Base-by-base conservation (phyloP, 92 coral and sea anemone genomes). In the Porites divaricata region DNA sequence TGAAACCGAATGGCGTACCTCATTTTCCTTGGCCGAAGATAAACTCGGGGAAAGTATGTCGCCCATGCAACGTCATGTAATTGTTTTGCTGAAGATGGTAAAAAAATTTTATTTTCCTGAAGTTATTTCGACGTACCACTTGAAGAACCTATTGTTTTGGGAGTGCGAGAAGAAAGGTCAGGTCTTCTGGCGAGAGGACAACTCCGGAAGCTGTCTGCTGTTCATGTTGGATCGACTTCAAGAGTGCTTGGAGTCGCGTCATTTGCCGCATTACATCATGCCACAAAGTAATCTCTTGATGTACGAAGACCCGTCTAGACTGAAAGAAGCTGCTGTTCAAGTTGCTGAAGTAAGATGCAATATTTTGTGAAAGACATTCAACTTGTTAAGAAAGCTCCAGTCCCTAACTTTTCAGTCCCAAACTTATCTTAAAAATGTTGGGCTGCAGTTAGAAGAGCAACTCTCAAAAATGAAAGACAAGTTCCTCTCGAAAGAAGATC, bases 11-110 rank as follows among this genome's bases (percentile, higher is more conserved):
- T 94, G 98, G 95, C 87, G 95, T 64, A 63, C 84, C 16, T 94
- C 98, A 0, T 94, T 91, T 75, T 94, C 95, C 45, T 83, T 94
- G 77, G 95, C 95, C 25, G 98, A 94, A 73, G 91, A 94, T 79
- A 89, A 91, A 76, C 93, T 94, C 28, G 95, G 95, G 61, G 88
- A 87, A 78, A 94, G 92, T 67, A 86, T 94, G 56, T 74, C 95
- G 16, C 95, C 98, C 8, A 88, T 91, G 49, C 97, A 93, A 62
- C 89, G 97, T 35, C 93, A 93, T 26, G 87, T 93, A 19, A 68
- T 93, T 35, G 89, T 93, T 54, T 79, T 93, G 56, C 65, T 91
- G 53, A 93, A 93, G 80, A 91, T 93, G 81, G 53, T 94, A 25
- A 92, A 89, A 78, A 92, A 94, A 63, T 15, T 89, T 17, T 84